Evolutionary conservation across 2,888 invertebrate genomes (phyloP).

Genomic region (Endotricha flammealis): DNA sequence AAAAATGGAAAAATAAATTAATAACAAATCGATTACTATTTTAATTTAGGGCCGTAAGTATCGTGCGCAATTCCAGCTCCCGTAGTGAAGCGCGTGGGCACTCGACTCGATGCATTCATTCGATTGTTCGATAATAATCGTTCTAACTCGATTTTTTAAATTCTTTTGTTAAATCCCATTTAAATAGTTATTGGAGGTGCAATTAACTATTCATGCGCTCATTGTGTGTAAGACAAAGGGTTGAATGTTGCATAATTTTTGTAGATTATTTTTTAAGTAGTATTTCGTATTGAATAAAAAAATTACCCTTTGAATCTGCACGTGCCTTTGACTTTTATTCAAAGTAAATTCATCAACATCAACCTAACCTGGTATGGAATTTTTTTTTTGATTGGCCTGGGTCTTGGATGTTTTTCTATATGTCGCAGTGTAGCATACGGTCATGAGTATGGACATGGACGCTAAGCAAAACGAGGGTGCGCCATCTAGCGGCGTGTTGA

Average conservation of each 20-base stretch:
- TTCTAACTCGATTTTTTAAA: constrained; percentile 50
- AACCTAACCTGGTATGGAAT: too few species aligned
- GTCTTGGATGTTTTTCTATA: too few species aligned
- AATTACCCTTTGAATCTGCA: too few species aligned
- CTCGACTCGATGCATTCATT: constrained; percentile 40
- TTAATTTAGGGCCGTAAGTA: not conserved
- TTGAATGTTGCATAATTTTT: constrained; percentile 7
- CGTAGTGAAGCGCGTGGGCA: constrained; percentile 52
- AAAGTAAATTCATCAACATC: too few species aligned
- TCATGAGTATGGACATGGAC: too few species aligned
- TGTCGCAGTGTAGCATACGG: too few species aligned
- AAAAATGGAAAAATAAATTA: not conserved
- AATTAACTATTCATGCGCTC: constrained; percentile 31
- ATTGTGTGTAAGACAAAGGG: constrained; percentile 9
- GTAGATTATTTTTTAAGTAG: not conserved
- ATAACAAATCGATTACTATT: constrained; percentile 5
- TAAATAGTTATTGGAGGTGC: constrained; percentile 38
- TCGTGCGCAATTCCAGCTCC: constrained; percentile 28
- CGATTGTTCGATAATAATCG: constrained; percentile 59
- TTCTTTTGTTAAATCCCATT: constrained; percentile 42
- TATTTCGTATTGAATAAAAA: too few species aligned
- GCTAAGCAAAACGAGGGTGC: too few species aligned
- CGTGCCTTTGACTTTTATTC: too few species aligned
- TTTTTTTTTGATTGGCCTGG: too few species aligned
- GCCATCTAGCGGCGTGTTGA: too few species aligned